Evolutionary conservation across 2,888 invertebrate species (phyloP).

Genomic region (Lingula anatina): DNA sequence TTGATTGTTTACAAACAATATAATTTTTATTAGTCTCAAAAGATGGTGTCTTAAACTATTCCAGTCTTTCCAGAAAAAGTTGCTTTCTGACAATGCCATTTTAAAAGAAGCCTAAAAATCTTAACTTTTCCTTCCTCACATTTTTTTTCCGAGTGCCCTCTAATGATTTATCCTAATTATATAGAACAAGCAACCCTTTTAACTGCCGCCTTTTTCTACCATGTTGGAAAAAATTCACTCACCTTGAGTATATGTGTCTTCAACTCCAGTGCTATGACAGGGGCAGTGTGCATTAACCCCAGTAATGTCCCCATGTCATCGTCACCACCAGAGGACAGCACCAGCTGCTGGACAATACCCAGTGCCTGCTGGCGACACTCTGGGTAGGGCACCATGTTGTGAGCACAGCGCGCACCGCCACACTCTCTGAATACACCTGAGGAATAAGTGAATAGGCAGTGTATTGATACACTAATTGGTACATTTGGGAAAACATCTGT

Average conservation of each 20-base stretch:
- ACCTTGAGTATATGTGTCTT: constrained; percentile 78
- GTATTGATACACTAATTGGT: no score
- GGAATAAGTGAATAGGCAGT: no score
- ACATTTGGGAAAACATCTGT: no score
- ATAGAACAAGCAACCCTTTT: no score
- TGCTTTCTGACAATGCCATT: no score
- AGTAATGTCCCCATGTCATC: constrained; percentile 92
- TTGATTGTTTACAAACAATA: background rate
- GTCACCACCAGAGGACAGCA: constrained; percentile 78
- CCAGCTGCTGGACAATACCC: constrained; percentile 55
- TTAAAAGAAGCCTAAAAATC: background rate
- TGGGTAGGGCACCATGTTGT: constrained; percentile 63
- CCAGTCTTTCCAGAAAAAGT: no score
- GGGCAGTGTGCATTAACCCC: constrained; percentile 86
- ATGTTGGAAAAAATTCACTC: no score
- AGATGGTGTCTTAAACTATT: no score
- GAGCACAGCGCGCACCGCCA: constrained; percentile 87
- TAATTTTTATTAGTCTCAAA: background rate
- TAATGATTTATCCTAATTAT: no score
- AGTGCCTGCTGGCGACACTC: constrained; percentile 74
- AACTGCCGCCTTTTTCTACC: no score
- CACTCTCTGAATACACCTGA: constrained; percentile 81
- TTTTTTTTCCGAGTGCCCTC: no score
- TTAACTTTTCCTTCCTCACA: no score
- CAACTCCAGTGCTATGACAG: constrained; percentile 71